A percentile compares a stretch with the other conserved stretches of the same genome.
These are phyloP conservation scores for Sialis lutaria DNA, from an alignment of 2,888 invertebrate genomes.

Conservation along the genomic window DNA sequence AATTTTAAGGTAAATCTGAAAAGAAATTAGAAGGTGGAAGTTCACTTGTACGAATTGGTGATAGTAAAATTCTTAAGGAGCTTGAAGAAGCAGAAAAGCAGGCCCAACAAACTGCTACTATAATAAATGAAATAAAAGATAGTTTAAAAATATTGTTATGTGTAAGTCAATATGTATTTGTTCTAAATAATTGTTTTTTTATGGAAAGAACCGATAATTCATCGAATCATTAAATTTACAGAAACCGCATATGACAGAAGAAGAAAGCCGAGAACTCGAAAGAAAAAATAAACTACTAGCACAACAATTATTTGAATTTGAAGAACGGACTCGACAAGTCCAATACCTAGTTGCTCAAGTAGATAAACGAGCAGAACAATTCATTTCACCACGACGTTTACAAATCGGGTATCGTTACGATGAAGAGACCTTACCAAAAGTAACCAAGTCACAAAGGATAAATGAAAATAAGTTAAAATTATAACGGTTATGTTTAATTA, in stretches of 20 bases:
- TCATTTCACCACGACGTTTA: constrained; percentile 17
- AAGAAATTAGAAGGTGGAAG: neutral
- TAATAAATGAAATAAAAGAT: constrained; percentile 25
- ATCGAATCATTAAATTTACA: constrained; percentile 14
- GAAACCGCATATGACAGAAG: constrained; percentile 38
- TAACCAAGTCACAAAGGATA: constrained; percentile 11
- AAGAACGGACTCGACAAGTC: constrained; percentile 37
- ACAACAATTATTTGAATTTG: constrained; percentile 40
- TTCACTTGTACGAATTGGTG: constrained; percentile 9
- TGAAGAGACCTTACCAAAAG: constrained; percentile 14
- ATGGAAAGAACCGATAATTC: neutral
- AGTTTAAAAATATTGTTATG: constrained; percentile 22
- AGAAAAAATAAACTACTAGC: constrained; percentile 37
- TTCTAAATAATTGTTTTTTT: too few species aligned
- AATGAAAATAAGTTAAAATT: constrained; percentile 22
- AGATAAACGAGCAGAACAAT: constrained; percentile 20
- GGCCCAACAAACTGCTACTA: constrained; percentile 26
- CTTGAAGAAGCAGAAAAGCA: constrained; percentile 29
- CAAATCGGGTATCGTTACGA: constrained; percentile 16
- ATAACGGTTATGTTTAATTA: constrained; percentile 20
- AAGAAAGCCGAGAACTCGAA: constrained; percentile 35
- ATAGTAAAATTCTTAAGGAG: constrained; percentile 22
- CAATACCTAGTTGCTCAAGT: constrained; percentile 32
- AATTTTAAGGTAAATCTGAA: neutral
- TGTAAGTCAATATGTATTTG: constrained; percentile 14